These are phyloP conservation scores for Monopis laevigella DNA, from an alignment of 2,888 invertebrate species.

Conservation along the genomic window DNA sequence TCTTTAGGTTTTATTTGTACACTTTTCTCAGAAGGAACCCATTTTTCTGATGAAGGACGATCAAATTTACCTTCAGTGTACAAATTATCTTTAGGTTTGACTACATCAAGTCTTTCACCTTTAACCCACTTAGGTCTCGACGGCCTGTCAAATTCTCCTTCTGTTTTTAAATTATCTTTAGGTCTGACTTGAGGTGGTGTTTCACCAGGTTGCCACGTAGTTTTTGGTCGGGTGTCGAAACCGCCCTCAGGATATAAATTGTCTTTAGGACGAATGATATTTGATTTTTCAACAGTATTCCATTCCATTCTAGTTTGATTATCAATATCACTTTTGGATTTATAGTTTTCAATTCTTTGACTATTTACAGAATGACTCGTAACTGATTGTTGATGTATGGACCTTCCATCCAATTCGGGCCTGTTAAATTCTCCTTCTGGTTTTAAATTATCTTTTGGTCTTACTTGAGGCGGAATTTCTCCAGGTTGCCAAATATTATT, in stretches of 20 bases:
- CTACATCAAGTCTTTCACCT: conserved; percentile 27
- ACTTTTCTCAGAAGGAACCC: conserved; percentile 28
- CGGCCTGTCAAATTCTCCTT: conserved; percentile 58
- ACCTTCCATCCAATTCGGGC: too few species aligned
- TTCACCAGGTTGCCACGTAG: conserved; percentile 39
- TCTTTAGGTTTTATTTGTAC: conserved; percentile 47
- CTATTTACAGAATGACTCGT: too few species aligned
- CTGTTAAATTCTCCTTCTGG: conserved; percentile 67
- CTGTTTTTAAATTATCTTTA: conserved; percentile 55
- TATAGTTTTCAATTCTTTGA: conserved; percentile 25
- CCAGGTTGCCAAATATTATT: conserved; percentile 38
- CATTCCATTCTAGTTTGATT: conserved; percentile 26
- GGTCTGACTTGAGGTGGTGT: conserved; percentile 24
- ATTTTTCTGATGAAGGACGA: conserved; percentile 38
- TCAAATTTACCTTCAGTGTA: conserved; percentile 63
- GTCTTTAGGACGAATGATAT: conserved; percentile 39
- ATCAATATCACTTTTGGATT: conserved; percentile 69
- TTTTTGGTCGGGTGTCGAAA: conserved; percentile 39
- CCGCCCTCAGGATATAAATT: conserved; percentile 67
- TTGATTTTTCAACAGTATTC: conserved; percentile 27
- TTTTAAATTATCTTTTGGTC: conserved; percentile 53
- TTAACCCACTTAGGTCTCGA: conserved; percentile 22
- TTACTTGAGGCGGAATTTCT: conserved; percentile 41
- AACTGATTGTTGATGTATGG: too few species aligned
- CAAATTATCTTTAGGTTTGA: conserved; percentile 31